Percentiles rank a stretch among this genome's conserved stretches.
These are phyloP conservation scores for Perithous albicinctus DNA, from an alignment of 2,888 invertebrate genomes.

Conservation along the genomic window DNA sequence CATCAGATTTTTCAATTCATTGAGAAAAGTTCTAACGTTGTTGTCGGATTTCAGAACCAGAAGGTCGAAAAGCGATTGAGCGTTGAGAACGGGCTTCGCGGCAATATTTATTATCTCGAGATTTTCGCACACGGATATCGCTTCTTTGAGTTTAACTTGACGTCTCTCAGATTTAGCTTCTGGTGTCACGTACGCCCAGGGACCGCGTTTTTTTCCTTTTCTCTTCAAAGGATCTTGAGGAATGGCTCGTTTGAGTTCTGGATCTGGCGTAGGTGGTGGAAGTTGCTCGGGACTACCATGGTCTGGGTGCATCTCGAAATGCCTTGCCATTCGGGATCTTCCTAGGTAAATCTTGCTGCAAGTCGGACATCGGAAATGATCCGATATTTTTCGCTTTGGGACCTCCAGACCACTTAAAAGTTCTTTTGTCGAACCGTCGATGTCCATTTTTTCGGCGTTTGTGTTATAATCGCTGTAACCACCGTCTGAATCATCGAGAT, in stretches of 20 bases:
- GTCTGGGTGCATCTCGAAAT: constrained; percentile 87
- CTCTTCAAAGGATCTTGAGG: constrained; percentile 77
- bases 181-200: constrained; percentile 83
- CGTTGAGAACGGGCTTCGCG: constrained; percentile 80
- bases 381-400: constrained; percentile 85
- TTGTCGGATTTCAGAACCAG: constrained; percentile 80
- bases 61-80: constrained; percentile 80
- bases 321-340: constrained; percentile 87
- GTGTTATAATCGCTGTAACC: constrained; percentile 87
- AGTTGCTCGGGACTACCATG: constrained; percentile 85
- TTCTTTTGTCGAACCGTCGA: constrained; percentile 79
- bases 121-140: constrained; percentile 81
- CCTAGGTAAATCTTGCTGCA: constrained; percentile 89
- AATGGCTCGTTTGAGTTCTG: constrained; percentile 76
- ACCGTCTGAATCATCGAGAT: constrained; percentile 87
- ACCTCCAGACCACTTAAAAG: constrained; percentile 80
- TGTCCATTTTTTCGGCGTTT: constrained; percentile 77
- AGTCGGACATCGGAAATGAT: constrained; percentile 87
- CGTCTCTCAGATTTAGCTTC: constrained; percentile 81
- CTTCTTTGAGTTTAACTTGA: constrained; percentile 80
- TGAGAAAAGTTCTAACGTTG: constrained; percentile 78
- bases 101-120: constrained; percentile 81
- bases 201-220: constrained; percentile 82
- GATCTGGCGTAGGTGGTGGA: constrained; percentile 79
- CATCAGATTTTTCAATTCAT: constrained; percentile 79